phyloP scores from a whole-genome alignment of 1,140 invertebrate genomes.

The Spodoptera litura region DNA sequence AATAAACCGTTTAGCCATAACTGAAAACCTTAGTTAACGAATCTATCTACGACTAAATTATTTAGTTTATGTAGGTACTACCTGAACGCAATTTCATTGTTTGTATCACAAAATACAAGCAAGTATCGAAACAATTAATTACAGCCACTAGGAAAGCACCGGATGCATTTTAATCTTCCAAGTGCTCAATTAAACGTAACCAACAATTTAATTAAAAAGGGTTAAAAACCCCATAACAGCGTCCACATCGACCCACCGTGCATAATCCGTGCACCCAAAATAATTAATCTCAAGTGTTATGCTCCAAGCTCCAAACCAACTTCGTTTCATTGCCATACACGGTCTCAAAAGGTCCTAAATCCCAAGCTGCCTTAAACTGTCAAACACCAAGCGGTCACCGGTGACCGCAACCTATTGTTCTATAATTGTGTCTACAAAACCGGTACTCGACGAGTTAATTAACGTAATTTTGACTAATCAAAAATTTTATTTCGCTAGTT shows the following conservation, averaged over 20 bases:
- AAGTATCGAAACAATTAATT: background rate
- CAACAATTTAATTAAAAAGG: constrained; percentile 47
- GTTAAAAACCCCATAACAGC: constrained; percentile 60
- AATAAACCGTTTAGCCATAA: too few relatives aligned
- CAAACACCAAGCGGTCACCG: too few relatives aligned
- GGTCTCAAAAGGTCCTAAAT: constrained; percentile 9
- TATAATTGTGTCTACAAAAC: too few relatives aligned
- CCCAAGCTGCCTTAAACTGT: background rate
- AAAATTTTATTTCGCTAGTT: background rate
- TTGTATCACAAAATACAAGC: background rate
- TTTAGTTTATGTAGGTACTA: too few relatives aligned
- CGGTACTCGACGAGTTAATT: too few relatives aligned
- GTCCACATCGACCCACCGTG: constrained; percentile 36
- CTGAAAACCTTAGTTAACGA: too few relatives aligned
- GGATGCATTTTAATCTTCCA: constrained; percentile 11
- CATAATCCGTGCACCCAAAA: constrained; percentile 58
- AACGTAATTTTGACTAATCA: background rate
- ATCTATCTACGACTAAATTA: too few relatives aligned
- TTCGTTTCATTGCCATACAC: constrained; percentile 31
- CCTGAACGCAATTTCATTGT: background rate
- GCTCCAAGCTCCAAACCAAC: constrained; percentile 51
- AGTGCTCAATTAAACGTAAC: constrained; percentile 22
- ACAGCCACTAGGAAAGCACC: background rate
- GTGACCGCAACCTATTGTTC: too few relatives aligned
- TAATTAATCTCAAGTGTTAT: constrained; percentile 56